Percentiles rank a stretch among this genome's conserved stretches.
Evolutionary conservation across 64 coral and sea anemone species (phyloP).

Genomic region (Porites lutea): DNA sequence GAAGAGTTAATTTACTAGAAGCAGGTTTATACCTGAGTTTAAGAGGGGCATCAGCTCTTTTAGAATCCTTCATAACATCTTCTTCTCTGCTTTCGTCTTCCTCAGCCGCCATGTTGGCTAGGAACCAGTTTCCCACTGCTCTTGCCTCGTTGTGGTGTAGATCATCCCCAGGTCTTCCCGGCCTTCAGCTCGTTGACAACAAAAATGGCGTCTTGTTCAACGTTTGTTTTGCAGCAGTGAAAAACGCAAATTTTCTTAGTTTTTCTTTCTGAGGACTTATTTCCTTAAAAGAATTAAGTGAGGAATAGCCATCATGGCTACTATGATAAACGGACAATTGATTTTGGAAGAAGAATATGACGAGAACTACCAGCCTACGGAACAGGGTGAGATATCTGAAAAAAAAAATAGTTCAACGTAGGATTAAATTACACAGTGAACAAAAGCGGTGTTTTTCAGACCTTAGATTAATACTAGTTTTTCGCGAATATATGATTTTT

Average conservation of each 20-base stretch:
- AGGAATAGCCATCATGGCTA: conserved; percentile 14
- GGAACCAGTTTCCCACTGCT: not conserved
- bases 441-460: too few species aligned
- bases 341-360: conserved; percentile 99
- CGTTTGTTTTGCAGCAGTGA: not conserved
- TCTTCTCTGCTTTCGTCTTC: not conserved
- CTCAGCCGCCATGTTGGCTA: conserved; percentile 20
- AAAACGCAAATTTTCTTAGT: not conserved
- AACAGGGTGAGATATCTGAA: conserved; percentile 62
- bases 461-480: too few species aligned
- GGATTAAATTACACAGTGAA: not conserved
- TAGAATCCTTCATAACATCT: not conserved
- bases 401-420: not conserved
- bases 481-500: too few species aligned
- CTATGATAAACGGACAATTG: conserved; percentile 93
- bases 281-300: not conserved
- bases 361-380: conserved; percentile 94
- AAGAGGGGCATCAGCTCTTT: not conserved
- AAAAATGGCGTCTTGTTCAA: conserved; percentile 39
- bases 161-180: not conserved
- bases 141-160: not conserved
- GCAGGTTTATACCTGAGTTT: conserved; percentile 19
- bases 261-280: not conserved
- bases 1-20: not conserved
- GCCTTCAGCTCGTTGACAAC: conserved; percentile 15